Base-by-base conservation (phyloP, 2,888 invertebrate genomes). In the Byasa hedistus region DNA sequence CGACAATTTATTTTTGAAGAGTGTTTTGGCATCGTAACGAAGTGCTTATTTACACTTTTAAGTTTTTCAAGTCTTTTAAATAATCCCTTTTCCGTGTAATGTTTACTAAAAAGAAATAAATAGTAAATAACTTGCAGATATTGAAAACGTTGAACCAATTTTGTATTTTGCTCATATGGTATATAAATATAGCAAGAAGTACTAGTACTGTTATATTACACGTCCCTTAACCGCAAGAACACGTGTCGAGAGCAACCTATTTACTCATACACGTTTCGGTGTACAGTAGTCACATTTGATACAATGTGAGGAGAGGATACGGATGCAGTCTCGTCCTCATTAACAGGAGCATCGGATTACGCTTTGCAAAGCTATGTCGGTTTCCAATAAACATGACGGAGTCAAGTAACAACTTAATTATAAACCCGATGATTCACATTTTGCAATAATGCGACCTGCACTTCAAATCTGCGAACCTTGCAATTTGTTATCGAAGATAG, bases 321-420 rank as follows among this genome's bases (percentile, higher is more conserved):
- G 81, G 80, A 84, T 79, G 78, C 77, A 79, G 86, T 84, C 85
- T 84, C 83, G 88, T 83, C 79, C 87, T 84, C 82, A 84, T 88
- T 87, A 84, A 73, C 81, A 72, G 76, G 74, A 76, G 87, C 79
- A 82, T 86, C 85, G 71, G 73, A 82, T 89, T 87, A 80, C 86
- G 17, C 17, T 55, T 21, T 52, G 24, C 32, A 27, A 59, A 66
- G 21, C 48, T n/a, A 59, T 32, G 52, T 58, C 54, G 27, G 55
- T n/a, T 63, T 66, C 59, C 62, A 62, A 55, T 44, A 22, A 59
- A 39, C 24, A 48, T 19, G 48, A 22, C 22, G 48, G 44, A 32
- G 52, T 60, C 44, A 10, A 54, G 58, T 52, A 55, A 62, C 58
- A 27, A 44, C 22, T 52, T 48, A 48, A 48, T 48, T 48, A n/a